Percentiles rank a stretch among this genome's conserved stretches.
Conservation (phyloP, 2,888 invertebrate species). For the Drosophila suboccidentalis region DNA sequence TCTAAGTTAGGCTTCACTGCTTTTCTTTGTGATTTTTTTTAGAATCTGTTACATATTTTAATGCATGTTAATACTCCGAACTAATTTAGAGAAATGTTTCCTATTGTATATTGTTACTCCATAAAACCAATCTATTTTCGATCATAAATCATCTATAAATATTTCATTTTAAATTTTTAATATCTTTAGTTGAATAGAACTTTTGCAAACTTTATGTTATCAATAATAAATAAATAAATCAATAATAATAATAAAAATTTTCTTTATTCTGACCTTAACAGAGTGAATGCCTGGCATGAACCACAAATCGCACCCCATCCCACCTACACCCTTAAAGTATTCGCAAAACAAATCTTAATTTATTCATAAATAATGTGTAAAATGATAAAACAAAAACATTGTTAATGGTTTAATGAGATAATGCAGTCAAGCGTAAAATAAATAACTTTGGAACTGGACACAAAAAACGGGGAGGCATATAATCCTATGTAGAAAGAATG, state of each 20-base stretch:
- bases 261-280: conserved; percentile 8
- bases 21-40: too few relatives aligned
- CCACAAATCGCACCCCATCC: background rate
- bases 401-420: conserved; percentile 43
- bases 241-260: too few relatives aligned
- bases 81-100: background rate
- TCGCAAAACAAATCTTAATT: conserved; percentile 52
- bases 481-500: conserved; percentile 34
- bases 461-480: conserved; percentile 30
- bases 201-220: too few relatives aligned
- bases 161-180: too few relatives aligned
- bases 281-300: conserved; percentile 62
- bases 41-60: too few relatives aligned
- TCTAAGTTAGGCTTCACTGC: too few relatives aligned
- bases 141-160: too few relatives aligned
- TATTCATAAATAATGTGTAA: conserved; percentile 50
- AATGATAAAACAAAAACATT: conserved; percentile 44
- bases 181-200: too few relatives aligned
- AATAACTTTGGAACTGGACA: conserved; percentile 41
- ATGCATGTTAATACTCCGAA: too few relatives aligned
- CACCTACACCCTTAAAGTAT: conserved; percentile 6
- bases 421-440: conserved; percentile 51
- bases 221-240: too few relatives aligned
- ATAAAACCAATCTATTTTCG: too few relatives aligned
- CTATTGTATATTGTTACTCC: too few relatives aligned